Evolutionary conservation across 1,140 invertebrate species (phyloP).

Genomic region (Atta colombica): DNA sequence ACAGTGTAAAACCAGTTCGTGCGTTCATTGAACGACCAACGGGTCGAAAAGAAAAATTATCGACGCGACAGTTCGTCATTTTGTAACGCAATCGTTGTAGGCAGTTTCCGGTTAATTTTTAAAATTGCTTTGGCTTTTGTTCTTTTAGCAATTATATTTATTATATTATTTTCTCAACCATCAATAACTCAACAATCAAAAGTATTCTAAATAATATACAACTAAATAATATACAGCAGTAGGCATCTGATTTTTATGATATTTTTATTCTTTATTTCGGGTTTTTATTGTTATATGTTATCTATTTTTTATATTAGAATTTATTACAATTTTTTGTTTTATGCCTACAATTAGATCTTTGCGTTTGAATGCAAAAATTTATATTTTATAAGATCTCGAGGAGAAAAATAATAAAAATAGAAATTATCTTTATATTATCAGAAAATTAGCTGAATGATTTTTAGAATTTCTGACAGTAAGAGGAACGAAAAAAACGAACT

Average conservation of each 20-base stretch:
- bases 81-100: not conserved
- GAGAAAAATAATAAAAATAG: not conserved
- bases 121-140: not conserved
- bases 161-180: not conserved
- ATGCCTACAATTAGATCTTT: not conserved
- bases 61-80: slow-evolving; percentile 13
- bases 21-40: slow-evolving; percentile 53
- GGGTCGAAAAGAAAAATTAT: slow-evolving; percentile 58
- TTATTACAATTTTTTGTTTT: not conserved
- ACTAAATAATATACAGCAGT: not conserved
- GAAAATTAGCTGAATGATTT: slow-evolving; percentile 31
- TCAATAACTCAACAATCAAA: not conserved
- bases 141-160: not conserved
- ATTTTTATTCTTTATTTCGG: not conserved
- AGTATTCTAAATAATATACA: not conserved
- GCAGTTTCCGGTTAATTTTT: not conserved
- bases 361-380: not conserved
- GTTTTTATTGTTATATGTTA: too few species aligned
- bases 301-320: not conserved
- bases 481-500: slow-evolving; percentile 26
- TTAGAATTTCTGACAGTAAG: not conserved
- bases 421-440: slow-evolving; percentile 28
- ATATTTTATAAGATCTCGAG: not conserved
- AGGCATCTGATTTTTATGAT: not conserved
- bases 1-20: slow-evolving; percentile 78